These are phyloP conservation scores for Psophia crepitans DNA, from an alignment of 2,113 vertebrate genomes.

Conservation along the genomic window DNA sequence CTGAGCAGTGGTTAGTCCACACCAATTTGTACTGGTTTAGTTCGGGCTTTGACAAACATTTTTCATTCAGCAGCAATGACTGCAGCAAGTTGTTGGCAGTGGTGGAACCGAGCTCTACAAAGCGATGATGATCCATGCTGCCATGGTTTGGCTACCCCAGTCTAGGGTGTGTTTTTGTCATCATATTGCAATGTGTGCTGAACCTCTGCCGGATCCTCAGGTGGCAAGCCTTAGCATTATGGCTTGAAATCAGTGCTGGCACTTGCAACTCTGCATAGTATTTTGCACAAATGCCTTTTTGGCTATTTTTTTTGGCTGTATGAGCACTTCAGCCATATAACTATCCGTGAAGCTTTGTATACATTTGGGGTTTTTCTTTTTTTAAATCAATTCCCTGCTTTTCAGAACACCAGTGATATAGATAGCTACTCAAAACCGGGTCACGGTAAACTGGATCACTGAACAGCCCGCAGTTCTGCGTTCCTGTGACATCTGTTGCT, in stretches of 20 bases:
- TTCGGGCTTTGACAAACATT: background rate
- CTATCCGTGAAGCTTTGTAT: background rate
- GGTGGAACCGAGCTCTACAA: background rate
- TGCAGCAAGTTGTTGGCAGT: background rate
- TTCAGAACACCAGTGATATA: background rate
- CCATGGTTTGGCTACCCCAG: background rate
- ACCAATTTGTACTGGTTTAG: background rate
- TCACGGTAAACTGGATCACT: background rate
- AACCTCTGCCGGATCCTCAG: background rate
- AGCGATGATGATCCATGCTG: background rate
- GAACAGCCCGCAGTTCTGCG: background rate
- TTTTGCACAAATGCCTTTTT: background rate
- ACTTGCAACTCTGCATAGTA: background rate
- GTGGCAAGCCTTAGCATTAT: background rate
- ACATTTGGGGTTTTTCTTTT: background rate
- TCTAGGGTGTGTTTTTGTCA: background rate
- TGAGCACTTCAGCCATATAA: background rate
- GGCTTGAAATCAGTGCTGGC: background rate
- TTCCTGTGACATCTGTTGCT: constrained; percentile 17
- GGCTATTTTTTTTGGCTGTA: background rate
- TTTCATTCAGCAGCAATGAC: background rate
- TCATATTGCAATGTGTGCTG: background rate
- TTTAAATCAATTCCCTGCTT: background rate
- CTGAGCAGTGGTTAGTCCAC: background rate
- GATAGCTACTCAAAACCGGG: background rate